phyloP scores from a whole-genome alignment of 2,113 vertebrate species.

The Scopus umbretta region DNA sequence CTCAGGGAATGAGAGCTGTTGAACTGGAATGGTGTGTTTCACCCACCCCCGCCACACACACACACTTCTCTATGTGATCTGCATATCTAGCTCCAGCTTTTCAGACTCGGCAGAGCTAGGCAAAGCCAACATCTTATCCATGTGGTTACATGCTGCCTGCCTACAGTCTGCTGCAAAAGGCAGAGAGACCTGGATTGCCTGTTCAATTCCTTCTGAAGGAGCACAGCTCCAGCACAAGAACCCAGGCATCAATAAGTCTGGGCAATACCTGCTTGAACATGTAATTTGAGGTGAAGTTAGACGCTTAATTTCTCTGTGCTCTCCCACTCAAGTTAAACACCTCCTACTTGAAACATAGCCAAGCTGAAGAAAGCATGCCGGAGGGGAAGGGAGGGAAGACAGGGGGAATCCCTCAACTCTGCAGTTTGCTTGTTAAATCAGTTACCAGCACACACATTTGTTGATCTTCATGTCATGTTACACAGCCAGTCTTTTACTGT shows the following conservation, averaged over 20 bases:
- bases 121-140: rapidly evolving
- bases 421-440: not conserved
- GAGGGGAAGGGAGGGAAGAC: not conserved
- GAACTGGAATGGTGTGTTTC: slow-evolving; percentile 31
- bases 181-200: not conserved
- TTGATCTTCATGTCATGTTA: not conserved
- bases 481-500: not conserved
- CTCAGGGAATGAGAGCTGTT: not conserved
- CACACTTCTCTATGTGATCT: not conserved
- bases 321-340: not conserved
- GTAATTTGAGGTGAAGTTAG: not conserved
- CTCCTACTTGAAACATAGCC: not conserved
- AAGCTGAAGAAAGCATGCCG: not conserved
- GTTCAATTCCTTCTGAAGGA: not conserved
- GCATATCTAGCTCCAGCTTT: not conserved
- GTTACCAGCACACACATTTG: not conserved
- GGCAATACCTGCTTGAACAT: not conserved
- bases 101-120: not conserved
- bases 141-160: rapidly evolving
- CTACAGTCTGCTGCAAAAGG: not conserved
- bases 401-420: not conserved
- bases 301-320: not conserved
- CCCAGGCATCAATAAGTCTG: not conserved
- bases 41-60: not conserved
- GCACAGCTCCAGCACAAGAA: not conserved